phyloP scores from a whole-genome alignment of 2,888 invertebrate species.

The Nomada ferruginata region DNA sequence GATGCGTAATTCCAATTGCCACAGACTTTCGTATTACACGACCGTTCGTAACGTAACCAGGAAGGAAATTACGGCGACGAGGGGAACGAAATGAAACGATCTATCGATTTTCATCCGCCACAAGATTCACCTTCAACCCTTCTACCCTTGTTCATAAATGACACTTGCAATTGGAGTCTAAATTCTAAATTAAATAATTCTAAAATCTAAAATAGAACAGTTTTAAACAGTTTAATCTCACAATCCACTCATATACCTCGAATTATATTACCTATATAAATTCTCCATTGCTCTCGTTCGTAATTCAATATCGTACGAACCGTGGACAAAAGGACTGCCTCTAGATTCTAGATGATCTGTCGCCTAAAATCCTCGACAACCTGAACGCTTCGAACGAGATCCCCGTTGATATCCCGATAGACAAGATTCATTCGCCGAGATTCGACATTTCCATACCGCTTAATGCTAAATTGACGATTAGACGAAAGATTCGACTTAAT shows the following conservation, averaged over 20 bases:
- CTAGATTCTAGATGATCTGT: not conserved
- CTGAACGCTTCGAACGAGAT: not conserved
- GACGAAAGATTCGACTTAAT: slow-evolving; percentile 15
- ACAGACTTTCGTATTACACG: slow-evolving; percentile 21
- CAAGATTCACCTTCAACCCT: not conserved
- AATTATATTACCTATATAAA: no score
- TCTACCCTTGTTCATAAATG: not conserved
- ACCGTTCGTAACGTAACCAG: slow-evolving; percentile 16
- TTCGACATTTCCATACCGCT: slow-evolving; percentile 18
- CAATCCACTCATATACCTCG: no score
- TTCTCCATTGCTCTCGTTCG: no score
- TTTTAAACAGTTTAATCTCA: no score
- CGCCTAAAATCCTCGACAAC: not conserved
- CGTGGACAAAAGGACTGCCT: not conserved
- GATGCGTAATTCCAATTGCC: slow-evolving; percentile 45
- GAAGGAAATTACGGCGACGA: slow-evolving; percentile 1
- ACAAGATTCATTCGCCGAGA: slow-evolving; percentile 16
- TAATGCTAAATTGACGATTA: slow-evolving; percentile 28
- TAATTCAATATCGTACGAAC: not conserved
- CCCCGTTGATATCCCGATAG: slow-evolving; percentile 1
- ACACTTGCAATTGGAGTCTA: no score
- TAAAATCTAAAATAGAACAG: no score
- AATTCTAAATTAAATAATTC: no score
- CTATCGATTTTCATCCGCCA: not conserved
- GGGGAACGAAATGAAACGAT: not conserved